Evolutionary conservation across 2,797 vertebrate genomes (phyloP), one percentile per base, ranked within the genome.

Genomic region (Centropyge bicolor): DNA sequence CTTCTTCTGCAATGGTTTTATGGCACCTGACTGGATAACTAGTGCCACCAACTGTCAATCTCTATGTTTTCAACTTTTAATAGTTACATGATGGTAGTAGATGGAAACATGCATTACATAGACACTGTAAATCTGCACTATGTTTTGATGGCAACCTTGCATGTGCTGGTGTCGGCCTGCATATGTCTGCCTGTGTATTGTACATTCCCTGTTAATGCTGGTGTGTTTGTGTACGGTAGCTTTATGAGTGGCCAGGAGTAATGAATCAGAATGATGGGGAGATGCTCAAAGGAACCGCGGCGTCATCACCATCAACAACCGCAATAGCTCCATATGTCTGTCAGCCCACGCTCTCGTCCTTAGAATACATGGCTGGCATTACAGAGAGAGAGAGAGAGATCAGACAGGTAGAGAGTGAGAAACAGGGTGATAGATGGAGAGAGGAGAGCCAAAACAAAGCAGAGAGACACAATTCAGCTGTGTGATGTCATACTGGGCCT

Each of bases 281-380:
- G 73, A 76, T 81, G 80, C 84, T 85, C 80, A 87, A 79, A 87
- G 67, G 64, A 86, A 24, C 70, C 24, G 22, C 70, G 19, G 64
- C 31, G 45, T 81, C 81, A 88, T 91, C 81, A 82, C 76, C 89
- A 89, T 88, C 89, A 91, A 90, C 83, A 74, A 85, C 73, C 51
- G 59, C 80, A 85, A 89, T 80, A 62, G 84, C 81, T 74, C 81
- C 81, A 89, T 90, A 87, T 70, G 85, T 91, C 93, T 91, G 72
- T 86, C 86, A 80, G 76, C 82, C 62, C 41, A 72, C n/a, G 20
- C 79, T 43, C 66, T 6, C 31, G 48, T 73, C 78, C 62, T 73
- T 22, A 76, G 60, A 87, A 89, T 68, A 74, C 84, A 70, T 46
- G 49, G 43, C 69, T 27, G 65, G 74, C 84, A 67, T 79, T 62